Base-by-base conservation (phyloP, 2,797 vertebrate species). In the Cephalopachus bancanus region DNA sequence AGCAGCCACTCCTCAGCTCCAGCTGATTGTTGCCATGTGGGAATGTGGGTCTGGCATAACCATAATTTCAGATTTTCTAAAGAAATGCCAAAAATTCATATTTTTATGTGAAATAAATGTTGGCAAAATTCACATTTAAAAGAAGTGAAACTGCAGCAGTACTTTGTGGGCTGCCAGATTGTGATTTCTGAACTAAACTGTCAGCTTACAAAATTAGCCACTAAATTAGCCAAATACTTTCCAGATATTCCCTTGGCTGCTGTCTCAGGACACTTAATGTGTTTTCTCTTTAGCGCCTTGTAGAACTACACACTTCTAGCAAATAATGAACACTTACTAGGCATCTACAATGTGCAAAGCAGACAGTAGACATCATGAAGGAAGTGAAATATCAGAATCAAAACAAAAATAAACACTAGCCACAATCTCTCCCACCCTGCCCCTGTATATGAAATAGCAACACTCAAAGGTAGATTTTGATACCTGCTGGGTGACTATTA, bases 31-130 rank as follows among this genome's bases (percentile, higher is more conserved):
- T 55, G 74, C 26, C 33, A 10, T 20, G 49, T 49, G 65, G 37
- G 28, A 67, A 76, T 17, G n/a, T 10, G 17, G 49, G 62, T 60
- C 37, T 20, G 11, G 30, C 15, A 22, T 12, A 51, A 30, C 55
- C 15, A 24, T 87, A 9, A n/a, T 84, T 94, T 69, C 44, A 83
- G 14, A 44, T 88, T 83, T 44, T 87, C 81, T 83, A 89, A 65
- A 85, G 72, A 72, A 75, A 92, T 92, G 20, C 28, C 60, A 19
- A 33, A 95, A 94, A n/a, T 20, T 76, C 53, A 37, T 65, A 91
- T 59, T 89, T 69, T 83, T 33, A 24, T 64, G 37, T 93, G 62
- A 74, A 65, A 78, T 69, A 74, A 92, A 85, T 81, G 33, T 37
- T 94, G 49, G 15, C 33, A 89, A 84, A 78, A 85, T 60, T 64